Percentiles rank a stretch among this genome's conserved stretches.
Evolutionary conservation across 35 echinoderm and acorn worm genomes (phyloP).

Genomic region (Eucidaris tribuloides): DNA sequence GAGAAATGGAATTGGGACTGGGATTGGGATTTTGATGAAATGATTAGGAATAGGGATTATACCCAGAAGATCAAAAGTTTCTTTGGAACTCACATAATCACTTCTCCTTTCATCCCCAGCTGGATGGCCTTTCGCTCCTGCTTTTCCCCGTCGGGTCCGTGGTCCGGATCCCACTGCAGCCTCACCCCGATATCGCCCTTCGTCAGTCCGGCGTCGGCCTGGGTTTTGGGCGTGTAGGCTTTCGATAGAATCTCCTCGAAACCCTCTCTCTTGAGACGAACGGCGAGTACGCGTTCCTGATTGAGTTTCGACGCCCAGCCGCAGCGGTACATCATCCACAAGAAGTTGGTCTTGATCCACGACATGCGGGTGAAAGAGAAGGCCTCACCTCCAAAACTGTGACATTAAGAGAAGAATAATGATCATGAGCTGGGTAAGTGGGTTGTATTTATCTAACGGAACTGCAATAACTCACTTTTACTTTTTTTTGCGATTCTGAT

Average conservation of each 20-base stretch:
- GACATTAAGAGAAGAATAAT: background rate
- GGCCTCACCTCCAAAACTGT: constrained; percentile 54
- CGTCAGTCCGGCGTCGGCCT: constrained; percentile 29
- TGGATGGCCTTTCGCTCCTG: constrained; percentile 50
- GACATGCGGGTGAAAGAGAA: constrained; percentile 69
- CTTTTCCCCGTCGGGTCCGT: constrained; percentile 41
- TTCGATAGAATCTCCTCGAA: constrained; percentile 52
- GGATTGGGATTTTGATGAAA: too few species aligned
- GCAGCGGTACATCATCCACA: constrained; percentile 83
- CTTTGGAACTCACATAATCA: too few species aligned
- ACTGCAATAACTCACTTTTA: too few species aligned
- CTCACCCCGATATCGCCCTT: constrained; percentile 40
- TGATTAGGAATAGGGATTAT: too few species aligned
- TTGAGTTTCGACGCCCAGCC: constrained; percentile 58
- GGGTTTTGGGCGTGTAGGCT: constrained; percentile 32
- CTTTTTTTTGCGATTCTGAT: too few species aligned
- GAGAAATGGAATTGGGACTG: too few species aligned
- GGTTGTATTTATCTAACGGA: too few species aligned
- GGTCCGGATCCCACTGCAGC: constrained; percentile 74
- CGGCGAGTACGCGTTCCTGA: constrained; percentile 50
- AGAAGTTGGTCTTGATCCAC: constrained; percentile 73
- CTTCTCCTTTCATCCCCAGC: constrained; percentile 64
- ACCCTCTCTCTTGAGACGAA: constrained; percentile 22
- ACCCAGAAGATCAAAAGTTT: too few species aligned
- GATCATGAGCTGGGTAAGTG: background rate